These are phyloP conservation scores for Macrotus californicus DNA, from an alignment of 2,113 vertebrate genomes.

Conservation along the genomic window DNA sequence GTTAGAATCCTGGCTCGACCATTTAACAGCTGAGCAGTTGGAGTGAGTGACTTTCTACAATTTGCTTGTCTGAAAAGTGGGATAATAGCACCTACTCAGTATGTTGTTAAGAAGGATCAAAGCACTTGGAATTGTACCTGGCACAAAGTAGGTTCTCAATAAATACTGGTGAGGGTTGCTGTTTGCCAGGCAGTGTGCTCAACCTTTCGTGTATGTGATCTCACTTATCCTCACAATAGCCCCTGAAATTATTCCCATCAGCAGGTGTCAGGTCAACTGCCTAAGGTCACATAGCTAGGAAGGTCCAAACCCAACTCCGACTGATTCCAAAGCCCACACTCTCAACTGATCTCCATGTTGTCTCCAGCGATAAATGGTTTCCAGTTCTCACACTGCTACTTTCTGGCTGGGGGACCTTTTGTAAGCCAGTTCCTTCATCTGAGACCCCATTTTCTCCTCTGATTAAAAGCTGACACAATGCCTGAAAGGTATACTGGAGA, in stretches of 20 bases:
- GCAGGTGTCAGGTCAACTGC: background rate
- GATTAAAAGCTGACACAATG: background rate
- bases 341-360: background rate
- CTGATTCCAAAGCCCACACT: background rate
- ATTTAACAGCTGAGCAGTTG: accelerated
- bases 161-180: background rate
- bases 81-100: background rate
- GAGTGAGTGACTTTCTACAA: background rate
- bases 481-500: background rate
- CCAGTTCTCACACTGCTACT: background rate
- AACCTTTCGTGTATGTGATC: background rate
- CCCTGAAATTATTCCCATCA: too few species aligned
- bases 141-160: background rate
- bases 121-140: background rate
- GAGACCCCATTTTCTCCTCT: background rate
- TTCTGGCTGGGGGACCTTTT: background rate
- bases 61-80: background rate
- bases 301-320: background rate
- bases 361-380: background rate
- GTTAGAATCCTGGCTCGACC: background rate
- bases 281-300: background rate
- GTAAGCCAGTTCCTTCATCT: background rate
- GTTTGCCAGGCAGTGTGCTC: background rate
- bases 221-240: background rate
- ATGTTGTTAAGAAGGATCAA: background rate